Evolutionary conservation across 2,113 vertebrate genomes (phyloP).

Genomic region (Corynorhinus townsendii): DNA sequence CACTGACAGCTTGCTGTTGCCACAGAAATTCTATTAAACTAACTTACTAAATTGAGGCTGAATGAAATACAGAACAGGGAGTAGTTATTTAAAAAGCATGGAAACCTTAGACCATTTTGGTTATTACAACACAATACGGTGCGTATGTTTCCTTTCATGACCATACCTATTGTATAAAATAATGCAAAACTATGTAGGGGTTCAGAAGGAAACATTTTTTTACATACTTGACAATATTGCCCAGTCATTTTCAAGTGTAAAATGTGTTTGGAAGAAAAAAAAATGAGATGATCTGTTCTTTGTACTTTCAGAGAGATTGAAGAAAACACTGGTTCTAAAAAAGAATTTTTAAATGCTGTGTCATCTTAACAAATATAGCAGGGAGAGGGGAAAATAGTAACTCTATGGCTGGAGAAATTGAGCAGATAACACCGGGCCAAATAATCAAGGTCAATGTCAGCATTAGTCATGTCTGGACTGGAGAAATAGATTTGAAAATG

Average conservation of each 20-base stretch:
- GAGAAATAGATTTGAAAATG: background rate
- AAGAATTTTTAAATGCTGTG: background rate
- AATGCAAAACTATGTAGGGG: background rate
- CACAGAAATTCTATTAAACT: background rate
- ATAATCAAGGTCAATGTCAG: background rate
- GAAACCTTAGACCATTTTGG: background rate
- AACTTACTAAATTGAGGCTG: background rate
- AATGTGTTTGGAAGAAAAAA: background rate
- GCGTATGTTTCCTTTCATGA: background rate
- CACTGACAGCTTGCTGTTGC: background rate
- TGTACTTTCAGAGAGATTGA: background rate
- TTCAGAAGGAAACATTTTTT: background rate
- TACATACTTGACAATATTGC: background rate
- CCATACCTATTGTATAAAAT: background rate
- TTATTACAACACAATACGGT: background rate
- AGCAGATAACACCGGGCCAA: background rate
- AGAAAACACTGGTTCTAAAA: background rate
- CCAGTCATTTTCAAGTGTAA: background rate
- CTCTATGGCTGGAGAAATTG: background rate
- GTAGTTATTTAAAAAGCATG: background rate
- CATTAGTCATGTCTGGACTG: background rate
- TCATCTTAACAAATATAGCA: background rate
- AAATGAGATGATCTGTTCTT: background rate
- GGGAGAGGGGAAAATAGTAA: background rate
- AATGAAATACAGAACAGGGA: background rate